phyloP scores from a whole-genome alignment of 2,888 invertebrate genomes.

The Sisyra nigra region DNA sequence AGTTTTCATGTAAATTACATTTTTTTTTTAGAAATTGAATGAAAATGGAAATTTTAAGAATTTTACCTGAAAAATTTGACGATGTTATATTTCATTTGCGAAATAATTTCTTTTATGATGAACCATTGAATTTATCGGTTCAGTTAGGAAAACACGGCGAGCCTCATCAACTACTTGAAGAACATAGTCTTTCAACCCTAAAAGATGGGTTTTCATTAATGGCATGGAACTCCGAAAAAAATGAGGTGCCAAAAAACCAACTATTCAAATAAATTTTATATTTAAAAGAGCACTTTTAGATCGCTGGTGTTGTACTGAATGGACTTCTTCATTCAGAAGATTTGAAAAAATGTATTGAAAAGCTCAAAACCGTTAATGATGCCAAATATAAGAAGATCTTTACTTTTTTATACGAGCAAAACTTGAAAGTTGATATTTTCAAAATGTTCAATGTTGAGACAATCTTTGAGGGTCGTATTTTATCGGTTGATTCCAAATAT shows the following conservation, averaged over 20 bases:
- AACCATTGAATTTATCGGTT: slow-evolving; percentile 68
- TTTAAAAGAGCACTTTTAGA: slow-evolving; percentile 31
- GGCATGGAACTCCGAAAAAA: slow-evolving; percentile 39
- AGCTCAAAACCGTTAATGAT: slow-evolving; percentile 47
- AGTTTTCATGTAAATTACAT: background rate
- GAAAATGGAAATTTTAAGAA: slow-evolving; percentile 27
- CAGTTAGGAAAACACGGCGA: slow-evolving; percentile 52
- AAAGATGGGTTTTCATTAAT: slow-evolving; percentile 58
- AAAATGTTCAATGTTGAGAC: slow-evolving; percentile 45
- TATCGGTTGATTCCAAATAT: slow-evolving; percentile 55
- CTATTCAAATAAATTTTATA: background rate
- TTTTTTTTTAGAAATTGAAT: background rate
- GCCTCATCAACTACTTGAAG: slow-evolving; percentile 54
- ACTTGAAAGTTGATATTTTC: slow-evolving; percentile 53
- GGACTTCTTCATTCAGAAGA: slow-evolving; percentile 60
- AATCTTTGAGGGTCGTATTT: slow-evolving; percentile 64
- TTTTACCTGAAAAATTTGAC: slow-evolving; percentile 33
- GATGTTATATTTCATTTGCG: slow-evolving; percentile 56
- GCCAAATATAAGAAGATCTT: slow-evolving; percentile 65
- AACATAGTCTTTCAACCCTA: slow-evolving; percentile 54
- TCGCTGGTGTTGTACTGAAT: slow-evolving; percentile 62
- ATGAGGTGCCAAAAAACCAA: slow-evolving; percentile 41
- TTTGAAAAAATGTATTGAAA: slow-evolving; percentile 48
- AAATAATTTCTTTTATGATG: slow-evolving; percentile 65
- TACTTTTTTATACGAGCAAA: slow-evolving; percentile 53